Percentiles rank a stretch among this genome's conserved stretches.
phyloP scores from a whole-genome alignment of 2,888 invertebrate species.

The Auanema sp. region DNA sequence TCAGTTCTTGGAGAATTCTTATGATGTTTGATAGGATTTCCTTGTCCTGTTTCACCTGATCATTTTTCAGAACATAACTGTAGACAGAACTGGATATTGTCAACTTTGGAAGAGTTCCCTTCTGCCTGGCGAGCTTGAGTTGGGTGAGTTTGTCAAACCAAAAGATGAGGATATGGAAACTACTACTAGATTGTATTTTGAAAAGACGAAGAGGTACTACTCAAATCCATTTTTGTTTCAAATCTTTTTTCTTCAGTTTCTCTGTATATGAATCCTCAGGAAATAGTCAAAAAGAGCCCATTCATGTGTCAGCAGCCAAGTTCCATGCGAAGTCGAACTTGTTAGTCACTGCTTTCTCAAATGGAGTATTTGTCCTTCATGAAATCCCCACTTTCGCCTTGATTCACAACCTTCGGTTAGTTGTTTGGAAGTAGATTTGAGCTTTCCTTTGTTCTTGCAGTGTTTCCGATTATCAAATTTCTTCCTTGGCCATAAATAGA shows the following conservation, averaged over 20 bases:
- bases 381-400: constrained; percentile 90
- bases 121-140: constrained; percentile 42
- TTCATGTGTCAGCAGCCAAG: constrained; percentile 76
- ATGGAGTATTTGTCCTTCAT: constrained; percentile 87
- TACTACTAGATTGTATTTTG: constrained; percentile 24
- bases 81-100: constrained; percentile 51
- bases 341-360: constrained; percentile 85
- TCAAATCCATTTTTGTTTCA: not conserved
- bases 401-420: constrained; percentile 79
- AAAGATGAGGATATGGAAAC: constrained; percentile 25
- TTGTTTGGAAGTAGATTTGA: not conserved
- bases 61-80: constrained; percentile 50
- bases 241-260: constrained; percentile 70
- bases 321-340: constrained; percentile 81
- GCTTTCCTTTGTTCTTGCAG: constrained; percentile 68
- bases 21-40: constrained; percentile 72
- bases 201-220: constrained; percentile 41
- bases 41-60: not conserved
- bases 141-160: constrained; percentile 24
- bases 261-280: constrained; percentile 65
- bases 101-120: constrained; percentile 51
- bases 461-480: constrained; percentile 82
- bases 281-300: constrained; percentile 37
- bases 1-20: constrained; percentile 83
- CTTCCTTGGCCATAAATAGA: constrained; percentile 79